These are phyloP conservation scores for Laticauda laticaudata DNA, from an alignment of 2,113 vertebrate species.

Conservation along the genomic window DNA sequence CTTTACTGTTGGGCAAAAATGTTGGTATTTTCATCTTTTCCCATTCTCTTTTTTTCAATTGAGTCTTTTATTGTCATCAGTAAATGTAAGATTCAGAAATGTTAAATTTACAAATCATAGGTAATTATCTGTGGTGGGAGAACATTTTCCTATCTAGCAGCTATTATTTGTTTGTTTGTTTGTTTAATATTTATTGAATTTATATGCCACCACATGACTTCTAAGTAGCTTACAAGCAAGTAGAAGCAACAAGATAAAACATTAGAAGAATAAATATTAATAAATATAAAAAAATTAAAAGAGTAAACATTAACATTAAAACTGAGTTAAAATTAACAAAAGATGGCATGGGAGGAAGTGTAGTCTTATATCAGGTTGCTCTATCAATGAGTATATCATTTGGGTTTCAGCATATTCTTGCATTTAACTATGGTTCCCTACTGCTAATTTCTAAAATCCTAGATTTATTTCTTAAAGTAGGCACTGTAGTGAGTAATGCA, in stretches of 20 bases:
- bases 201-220: background rate
- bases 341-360: too few relatives aligned
- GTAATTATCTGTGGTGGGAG: background rate
- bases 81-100: background rate
- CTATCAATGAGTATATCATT: background rate
- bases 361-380: background rate
- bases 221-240: background rate
- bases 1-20: background rate
- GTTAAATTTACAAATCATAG: background rate
- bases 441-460: background rate
- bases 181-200: too few relatives aligned
- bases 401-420: background rate
- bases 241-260: background rate
- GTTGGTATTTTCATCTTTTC: background rate
- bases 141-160: background rate
- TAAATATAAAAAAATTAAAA: background rate
- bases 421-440: background rate
- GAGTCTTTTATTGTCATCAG: background rate
- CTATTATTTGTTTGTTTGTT: background rate
- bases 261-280: background rate
- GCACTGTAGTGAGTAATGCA: background rate
- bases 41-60: background rate
- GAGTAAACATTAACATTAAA: background rate
- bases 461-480: background rate
- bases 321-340: background rate